phyloP scores from a whole-genome alignment of 2,113 vertebrate species.

The Sardina pilchardus region DNA sequence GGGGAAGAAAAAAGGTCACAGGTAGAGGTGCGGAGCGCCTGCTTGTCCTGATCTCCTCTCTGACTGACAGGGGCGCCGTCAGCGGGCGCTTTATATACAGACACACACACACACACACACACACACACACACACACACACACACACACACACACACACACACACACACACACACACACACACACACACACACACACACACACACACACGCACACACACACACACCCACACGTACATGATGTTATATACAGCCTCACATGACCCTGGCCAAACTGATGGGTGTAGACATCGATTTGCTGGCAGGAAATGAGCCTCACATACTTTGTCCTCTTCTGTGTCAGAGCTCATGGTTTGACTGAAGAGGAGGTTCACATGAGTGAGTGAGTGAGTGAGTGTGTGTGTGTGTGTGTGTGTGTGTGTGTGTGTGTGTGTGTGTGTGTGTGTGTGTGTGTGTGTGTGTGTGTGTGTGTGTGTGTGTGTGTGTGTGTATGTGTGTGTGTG shows the following conservation, averaged over 20 bases:
- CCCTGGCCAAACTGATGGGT: slow-evolving; percentile 62
- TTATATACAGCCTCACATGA: slow-evolving; percentile 48
- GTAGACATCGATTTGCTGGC: slow-evolving; percentile 73
- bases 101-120: too few relatives aligned
- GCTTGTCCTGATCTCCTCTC: slow-evolving; percentile 40
- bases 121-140: too few relatives aligned
- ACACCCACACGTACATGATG: too few relatives aligned
- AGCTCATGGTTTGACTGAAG: slow-evolving; percentile 67
- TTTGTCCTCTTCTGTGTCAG: slow-evolving; percentile 65
- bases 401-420: neutral
- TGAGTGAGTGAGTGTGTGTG: slow-evolving; percentile 69
- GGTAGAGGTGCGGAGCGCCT: slow-evolving; percentile 43
- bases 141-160: too few relatives aligned
- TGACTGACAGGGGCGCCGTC: slow-evolving; percentile 49
- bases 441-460: neutral
- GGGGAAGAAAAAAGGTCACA: slow-evolving; percentile 37
- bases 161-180: too few relatives aligned
- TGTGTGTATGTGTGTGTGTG: neutral
- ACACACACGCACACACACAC: too few relatives aligned
- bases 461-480: neutral
- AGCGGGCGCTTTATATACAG: slow-evolving; percentile 56
- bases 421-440: neutral
- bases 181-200: too few relatives aligned
- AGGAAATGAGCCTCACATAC: slow-evolving; percentile 75
- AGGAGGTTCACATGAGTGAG: slow-evolving; percentile 52